Base-by-base conservation (phyloP, 1,140 invertebrate species). In the Papilio polytes region DNA sequence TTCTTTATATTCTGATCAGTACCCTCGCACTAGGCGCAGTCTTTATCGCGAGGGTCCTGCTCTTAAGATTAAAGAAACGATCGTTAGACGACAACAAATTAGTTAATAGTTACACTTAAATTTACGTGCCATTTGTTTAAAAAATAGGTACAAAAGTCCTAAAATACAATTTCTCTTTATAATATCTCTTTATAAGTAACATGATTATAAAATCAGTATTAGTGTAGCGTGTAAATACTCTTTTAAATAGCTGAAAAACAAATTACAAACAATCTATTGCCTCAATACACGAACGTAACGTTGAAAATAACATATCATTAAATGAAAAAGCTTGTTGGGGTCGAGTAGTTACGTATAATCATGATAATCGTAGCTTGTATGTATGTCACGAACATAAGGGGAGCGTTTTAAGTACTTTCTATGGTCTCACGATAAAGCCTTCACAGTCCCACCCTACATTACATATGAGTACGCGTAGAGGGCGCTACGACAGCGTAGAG, bases 401-500 rank as follows among this genome's bases (percentile, higher is more conserved):
- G 74, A 76, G 13, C 74, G 74, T 51, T 76, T 76, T 76, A 76
- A 76, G 74, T 76, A 76, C 46, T 76, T 76, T 76, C 46, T 22
- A 76, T 76, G 46, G 74, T 76, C 46, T 76, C 46, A 22, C 74
- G 74, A 76, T 76, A 76, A 76, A 76, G 26, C 74, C 74, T 76
- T 76, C 46, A 76, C 74, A 22, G 44, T 22, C 51, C 20, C 18
- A 74, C 36, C 74, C 74, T 76, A n/a, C 74, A 51, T 51, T 53
- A 76, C 46, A 76, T 51, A 20, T 53, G 74, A 76, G 46, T 76
- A 51, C 74, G 74, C 74, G 74, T 46, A 76, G 46, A 76, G 74
- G 74, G 74, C 12, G 74, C 74, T 76, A 76, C 74, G 41, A 51
- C 20, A 76, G 46, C 74, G 74, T 76, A 74, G 72, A 74, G 10